Base-by-base conservation (phyloP, 1,140 invertebrate species). In the Calephelis virginiensis region DNA sequence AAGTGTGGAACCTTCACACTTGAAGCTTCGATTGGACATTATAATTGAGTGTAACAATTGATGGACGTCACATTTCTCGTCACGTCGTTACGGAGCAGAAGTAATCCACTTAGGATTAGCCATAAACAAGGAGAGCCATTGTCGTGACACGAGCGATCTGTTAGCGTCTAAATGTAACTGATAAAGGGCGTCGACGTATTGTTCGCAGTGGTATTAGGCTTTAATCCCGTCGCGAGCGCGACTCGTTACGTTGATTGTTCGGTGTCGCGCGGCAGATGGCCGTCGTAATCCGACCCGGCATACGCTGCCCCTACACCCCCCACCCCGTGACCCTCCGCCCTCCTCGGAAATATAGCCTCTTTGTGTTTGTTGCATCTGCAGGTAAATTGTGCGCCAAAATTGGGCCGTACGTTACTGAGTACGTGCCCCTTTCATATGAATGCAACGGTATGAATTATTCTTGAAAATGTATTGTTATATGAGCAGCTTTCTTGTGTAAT, bases 311-410 rank as follows among this genome's bases (percentile, higher is more conserved):
- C 67, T 72, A 63, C 70, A 64, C 70, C 28, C 64, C 62, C 71
- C 63, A 59, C 70, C 63, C 59, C 61, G 11, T 61, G 47, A 66
- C 63, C 61, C 70, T 65, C 40, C 67, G 72, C 71, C 80, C 80
- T 81, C 81, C 73, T 72, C 77, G 75, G 74, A 83, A 82, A 87
- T 84, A 87, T 83, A 82, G 76, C 85, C 83, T 88, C 87, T 90
- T 90, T 90, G 87, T 90, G 83, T 85, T 85, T 84, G 84, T 87
- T 90, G 85, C 87, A 90, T 90, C 85, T 90, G 87, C 87, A 90
- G 87, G 87, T 90, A 88, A 88, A 88, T 90, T 88, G 85, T 81
- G 74, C 80, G 77, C 84, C 80, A 82, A 85, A 88, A 86, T 88
- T 86, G 85, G 84, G 80, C 82, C 78, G 84, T 86, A 83, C 77